phyloP scores from a whole-genome alignment of 2,888 invertebrate genomes.

The Noctua janthina region DNA sequence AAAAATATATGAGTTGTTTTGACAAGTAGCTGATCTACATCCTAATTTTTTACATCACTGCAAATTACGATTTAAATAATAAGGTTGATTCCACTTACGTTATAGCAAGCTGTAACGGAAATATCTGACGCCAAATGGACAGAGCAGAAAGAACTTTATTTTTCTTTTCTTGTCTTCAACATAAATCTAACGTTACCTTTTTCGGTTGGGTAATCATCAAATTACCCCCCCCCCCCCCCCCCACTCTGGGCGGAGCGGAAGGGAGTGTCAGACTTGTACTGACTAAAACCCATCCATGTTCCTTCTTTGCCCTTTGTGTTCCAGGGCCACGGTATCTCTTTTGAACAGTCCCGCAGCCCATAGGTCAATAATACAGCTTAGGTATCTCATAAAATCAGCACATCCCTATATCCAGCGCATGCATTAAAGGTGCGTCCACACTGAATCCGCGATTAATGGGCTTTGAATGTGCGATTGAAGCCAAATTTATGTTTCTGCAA shows the following conservation, averaged over 20 bases:
- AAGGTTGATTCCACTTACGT: too few relatives aligned
- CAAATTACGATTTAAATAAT: too few relatives aligned
- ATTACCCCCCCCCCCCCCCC: too few relatives aligned
- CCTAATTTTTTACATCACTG: too few relatives aligned
- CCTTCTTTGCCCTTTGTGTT: too few relatives aligned
- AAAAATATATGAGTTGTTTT: neutral
- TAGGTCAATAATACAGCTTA: slow-evolving; percentile 2
- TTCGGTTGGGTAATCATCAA: too few relatives aligned
- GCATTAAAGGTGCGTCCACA: slow-evolving; percentile 87
- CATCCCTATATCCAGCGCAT: slow-evolving; percentile 79
- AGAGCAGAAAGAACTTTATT: neutral
- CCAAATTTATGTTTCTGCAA: slow-evolving; percentile 87
- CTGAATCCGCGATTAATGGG: slow-evolving; percentile 87
- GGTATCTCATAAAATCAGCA: slow-evolving; percentile 5
- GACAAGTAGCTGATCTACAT: neutral
- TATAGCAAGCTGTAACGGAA: neutral
- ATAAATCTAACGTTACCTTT: neutral
- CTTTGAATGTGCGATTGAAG: slow-evolving; percentile 86
- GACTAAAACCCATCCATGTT: too few relatives aligned
- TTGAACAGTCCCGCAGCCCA: too few relatives aligned
- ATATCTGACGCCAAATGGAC: neutral
- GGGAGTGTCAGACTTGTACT: too few relatives aligned
- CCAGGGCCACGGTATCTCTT: too few relatives aligned
- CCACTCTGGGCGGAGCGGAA: too few relatives aligned
- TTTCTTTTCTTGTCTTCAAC: neutral